Percentiles rank a stretch among this genome's conserved stretches.
Evolutionary conservation across 2,113 vertebrate species (phyloP).

Genomic region (Saccopteryx bilineata): DNA sequence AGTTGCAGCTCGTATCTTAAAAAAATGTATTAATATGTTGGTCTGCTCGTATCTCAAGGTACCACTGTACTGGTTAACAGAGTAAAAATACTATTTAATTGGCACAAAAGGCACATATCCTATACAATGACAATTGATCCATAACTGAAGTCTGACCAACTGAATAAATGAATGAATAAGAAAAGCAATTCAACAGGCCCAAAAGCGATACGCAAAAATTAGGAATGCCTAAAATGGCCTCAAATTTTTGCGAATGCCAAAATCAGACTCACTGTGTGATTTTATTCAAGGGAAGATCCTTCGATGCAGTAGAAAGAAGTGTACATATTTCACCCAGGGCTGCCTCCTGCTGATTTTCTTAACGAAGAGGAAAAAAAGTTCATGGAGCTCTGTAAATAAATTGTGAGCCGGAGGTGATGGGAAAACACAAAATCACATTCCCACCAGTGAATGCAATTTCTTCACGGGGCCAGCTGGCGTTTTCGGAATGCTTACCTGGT

Average conservation of each 20-base stretch:
- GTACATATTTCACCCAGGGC: slow-evolving; percentile 30
- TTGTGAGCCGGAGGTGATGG: slow-evolving; percentile 29
- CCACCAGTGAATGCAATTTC: neutral
- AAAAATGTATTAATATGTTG: too few relatives aligned
- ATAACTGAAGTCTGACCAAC: neutral
- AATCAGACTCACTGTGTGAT: neutral
- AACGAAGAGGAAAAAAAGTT: slow-evolving; percentile 60
- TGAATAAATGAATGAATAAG: neutral
- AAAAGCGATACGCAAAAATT: neutral
- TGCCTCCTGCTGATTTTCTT: slow-evolving; percentile 23
- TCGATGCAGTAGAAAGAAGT: neutral
- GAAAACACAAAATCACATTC: neutral
- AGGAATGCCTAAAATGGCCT: neutral
- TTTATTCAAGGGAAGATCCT: slow-evolving; percentile 21
- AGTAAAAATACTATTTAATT: neutral
- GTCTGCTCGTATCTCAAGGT: too few relatives aligned
- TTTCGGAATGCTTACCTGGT: slow-evolving; percentile 39
- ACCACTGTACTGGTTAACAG: neutral
- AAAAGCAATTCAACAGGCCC: neutral
- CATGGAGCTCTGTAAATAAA: slow-evolving; percentile 42
- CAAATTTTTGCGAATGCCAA: slow-evolving; percentile 7
- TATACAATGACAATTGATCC: neutral
- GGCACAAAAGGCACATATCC: neutral
- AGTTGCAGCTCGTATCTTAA: too few relatives aligned
- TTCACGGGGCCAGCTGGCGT: slow-evolving; percentile 24